phyloP scores from a whole-genome alignment of 2,113 vertebrate species.

The Lota lota region DNA sequence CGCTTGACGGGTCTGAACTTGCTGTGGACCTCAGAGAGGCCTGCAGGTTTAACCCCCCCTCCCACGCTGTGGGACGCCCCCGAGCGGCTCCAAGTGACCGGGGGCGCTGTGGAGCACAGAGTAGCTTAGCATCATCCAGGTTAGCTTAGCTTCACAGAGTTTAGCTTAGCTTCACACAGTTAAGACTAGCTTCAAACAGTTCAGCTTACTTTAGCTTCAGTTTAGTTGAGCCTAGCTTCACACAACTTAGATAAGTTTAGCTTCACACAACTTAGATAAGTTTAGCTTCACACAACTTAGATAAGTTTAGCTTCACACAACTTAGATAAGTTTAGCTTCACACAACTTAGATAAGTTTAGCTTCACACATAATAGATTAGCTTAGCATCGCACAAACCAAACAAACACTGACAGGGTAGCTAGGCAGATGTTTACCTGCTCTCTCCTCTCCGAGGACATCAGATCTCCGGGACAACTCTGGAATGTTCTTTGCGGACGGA shows the following conservation, averaged over 20 bases:
- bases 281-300: no score
- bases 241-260: no score
- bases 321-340: no score
- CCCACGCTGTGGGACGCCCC: conserved; percentile 79
- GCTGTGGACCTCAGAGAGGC: conserved; percentile 88
- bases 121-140: background rate
- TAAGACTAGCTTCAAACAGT: no score
- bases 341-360: no score
- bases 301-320: background rate
- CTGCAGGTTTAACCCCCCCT: conserved; percentile 84
- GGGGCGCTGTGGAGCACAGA: conserved; percentile 74
- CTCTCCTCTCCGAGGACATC: conserved; percentile 87
- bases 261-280: no score
- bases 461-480: conserved; percentile 89
- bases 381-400: no score
- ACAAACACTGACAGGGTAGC: no score
- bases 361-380: no score
- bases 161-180: no score
- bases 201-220: no score
- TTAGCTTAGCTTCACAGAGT: background rate
- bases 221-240: no score
- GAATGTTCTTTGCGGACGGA: conserved; percentile 91
- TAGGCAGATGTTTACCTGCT: conserved; percentile 73
- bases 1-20: conserved; percentile 96
- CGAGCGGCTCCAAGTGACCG: conserved; percentile 86